These are phyloP conservation scores for Halocynthia aurantium DNA, from an alignment of 23 tunicate species.

Conservation along the genomic window DNA sequence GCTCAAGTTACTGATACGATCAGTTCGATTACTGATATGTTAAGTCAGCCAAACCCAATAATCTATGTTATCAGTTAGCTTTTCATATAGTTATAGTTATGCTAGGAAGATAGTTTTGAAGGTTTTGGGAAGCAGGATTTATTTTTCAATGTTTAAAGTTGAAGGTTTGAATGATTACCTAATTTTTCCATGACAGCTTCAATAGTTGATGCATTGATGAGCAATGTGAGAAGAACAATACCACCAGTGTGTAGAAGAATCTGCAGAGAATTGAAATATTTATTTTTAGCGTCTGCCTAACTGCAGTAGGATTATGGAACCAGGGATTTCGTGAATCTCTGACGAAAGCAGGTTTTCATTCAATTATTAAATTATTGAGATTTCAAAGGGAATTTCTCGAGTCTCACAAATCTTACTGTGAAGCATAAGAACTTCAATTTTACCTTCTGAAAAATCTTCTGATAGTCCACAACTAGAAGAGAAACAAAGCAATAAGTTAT, in stretches of 20 bases:
- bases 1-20: too few relatives aligned
- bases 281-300: too few relatives aligned
- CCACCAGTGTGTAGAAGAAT: conserved; percentile 79
- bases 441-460: conserved; percentile 58
- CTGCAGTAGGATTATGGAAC: too few relatives aligned
- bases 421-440: background rate
- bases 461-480: conserved; percentile 49
- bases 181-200: conserved; percentile 72
- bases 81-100: background rate
- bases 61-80: background rate
- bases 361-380: too few relatives aligned
- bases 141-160: background rate
- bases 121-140: background rate
- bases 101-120: too few relatives aligned
- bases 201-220: conserved; percentile 83
- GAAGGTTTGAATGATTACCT: conserved; percentile 15
- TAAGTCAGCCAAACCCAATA: too few relatives aligned
- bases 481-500: background rate
- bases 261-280: conserved; percentile 6
- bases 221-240: conserved; percentile 55
- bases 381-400: too few relatives aligned
- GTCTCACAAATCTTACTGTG: too few relatives aligned
- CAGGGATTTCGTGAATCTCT: too few relatives aligned
- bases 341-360: too few relatives aligned
- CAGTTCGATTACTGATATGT: too few relatives aligned